Percentiles rank a stretch among this genome's conserved stretches.
These are phyloP conservation scores for Megaceryle alcyon DNA, from an alignment of 2,797 vertebrate genomes.

Conservation along the genomic window DNA sequence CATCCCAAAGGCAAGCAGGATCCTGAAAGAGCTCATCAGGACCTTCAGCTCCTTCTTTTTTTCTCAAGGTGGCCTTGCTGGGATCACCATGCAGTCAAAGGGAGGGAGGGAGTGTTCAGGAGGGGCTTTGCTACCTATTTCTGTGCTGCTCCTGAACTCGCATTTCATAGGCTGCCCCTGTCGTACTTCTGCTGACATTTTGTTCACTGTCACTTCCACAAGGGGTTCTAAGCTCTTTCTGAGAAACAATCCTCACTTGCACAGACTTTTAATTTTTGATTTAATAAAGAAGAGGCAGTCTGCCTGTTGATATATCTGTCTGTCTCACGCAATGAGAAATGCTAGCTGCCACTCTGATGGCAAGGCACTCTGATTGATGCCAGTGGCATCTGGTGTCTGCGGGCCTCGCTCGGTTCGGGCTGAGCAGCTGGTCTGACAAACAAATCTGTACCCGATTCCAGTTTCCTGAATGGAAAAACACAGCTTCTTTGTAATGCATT, in stretches of 20 bases:
- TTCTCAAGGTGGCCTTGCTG: background rate
- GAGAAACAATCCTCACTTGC: background rate
- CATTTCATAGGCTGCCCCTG: background rate
- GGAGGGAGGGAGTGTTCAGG: background rate
- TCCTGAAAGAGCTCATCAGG: background rate
- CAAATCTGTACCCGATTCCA: conserved; percentile 64
- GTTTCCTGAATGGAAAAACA: conserved; percentile 69
- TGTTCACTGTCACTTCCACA: background rate
- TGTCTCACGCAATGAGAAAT: background rate
- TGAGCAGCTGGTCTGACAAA: conserved; percentile 68
- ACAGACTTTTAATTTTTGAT: background rate
- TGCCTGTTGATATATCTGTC: conserved; percentile 28
- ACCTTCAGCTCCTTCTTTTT: background rate
- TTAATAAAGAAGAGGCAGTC: background rate
- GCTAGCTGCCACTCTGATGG: background rate
- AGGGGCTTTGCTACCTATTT: background rate
- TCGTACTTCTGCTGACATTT: background rate
- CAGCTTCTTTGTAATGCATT: conserved; percentile 63
- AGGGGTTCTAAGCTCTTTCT: background rate
- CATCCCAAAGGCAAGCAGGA: background rate
- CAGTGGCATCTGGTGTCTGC: conserved; percentile 46
- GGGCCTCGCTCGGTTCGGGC: background rate
- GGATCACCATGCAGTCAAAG: background rate
- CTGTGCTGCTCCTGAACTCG: background rate
- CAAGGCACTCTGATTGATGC: conserved; percentile 20